Conservation (phyloP, 1,140 invertebrate species). For the Grapholita molesta region DNA sequence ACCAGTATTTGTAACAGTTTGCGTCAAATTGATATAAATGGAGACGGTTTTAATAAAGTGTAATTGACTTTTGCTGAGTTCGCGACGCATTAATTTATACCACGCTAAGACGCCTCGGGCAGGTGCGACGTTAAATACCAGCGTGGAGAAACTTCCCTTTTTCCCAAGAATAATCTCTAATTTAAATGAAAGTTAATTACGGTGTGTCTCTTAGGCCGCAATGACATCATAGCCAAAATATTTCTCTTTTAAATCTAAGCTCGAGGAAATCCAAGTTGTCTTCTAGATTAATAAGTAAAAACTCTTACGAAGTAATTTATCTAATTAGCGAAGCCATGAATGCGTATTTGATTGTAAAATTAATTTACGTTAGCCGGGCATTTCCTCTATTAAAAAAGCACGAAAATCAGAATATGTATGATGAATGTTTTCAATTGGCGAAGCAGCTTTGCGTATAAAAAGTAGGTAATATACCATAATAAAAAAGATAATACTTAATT, state of each 20-base stretch:
- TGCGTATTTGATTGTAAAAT: no score
- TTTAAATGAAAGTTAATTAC: conserved; percentile 76
- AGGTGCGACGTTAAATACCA: conserved; percentile 73
- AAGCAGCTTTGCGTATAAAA: no score
- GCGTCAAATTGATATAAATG: conserved; percentile 78
- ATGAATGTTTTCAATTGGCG: no score
- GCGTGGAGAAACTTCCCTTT: conserved; percentile 61
- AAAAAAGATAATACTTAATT: no score
- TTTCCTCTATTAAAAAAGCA: no score
- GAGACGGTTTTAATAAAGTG: conserved; percentile 78
- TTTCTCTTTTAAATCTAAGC: neutral
- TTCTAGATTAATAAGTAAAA: no score
- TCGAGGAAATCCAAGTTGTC: neutral
- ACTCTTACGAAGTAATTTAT: no score
- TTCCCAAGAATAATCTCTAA: conserved; percentile 70
- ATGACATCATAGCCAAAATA: conserved; percentile 44
- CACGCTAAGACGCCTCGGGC: conserved; percentile 73
- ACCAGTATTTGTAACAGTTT: conserved; percentile 78
- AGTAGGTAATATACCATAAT: no score
- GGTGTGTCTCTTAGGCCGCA: conserved; percentile 62
- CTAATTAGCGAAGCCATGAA: no score
- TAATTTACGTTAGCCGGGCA: no score
- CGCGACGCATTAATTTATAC: conserved; percentile 76
- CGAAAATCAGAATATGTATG: no score
- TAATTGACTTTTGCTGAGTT: conserved; percentile 78